Evolutionary conservation across 2,888 invertebrate species (phyloP).

Genomic region (Drosophila meridionalis): DNA sequence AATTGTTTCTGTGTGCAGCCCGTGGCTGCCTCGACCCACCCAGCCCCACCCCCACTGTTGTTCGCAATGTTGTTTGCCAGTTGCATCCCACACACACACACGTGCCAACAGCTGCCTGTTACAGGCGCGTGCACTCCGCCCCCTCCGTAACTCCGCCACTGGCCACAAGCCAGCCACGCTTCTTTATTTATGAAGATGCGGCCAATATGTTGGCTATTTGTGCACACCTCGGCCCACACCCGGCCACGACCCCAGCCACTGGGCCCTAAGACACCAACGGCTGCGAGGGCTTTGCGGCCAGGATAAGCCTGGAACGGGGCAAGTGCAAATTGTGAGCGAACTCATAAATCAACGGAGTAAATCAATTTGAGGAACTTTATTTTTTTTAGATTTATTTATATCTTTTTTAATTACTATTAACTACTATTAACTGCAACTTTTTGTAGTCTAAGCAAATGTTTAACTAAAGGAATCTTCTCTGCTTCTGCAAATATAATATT

Average conservation of each 20-base stretch:
- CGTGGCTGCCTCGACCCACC: neutral
- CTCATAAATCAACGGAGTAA: neutral
- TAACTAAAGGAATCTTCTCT: neutral
- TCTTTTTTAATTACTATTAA: too few species aligned
- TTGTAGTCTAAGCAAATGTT: neutral
- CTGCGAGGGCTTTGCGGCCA: slow-evolving; percentile 15
- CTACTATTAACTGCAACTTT: neutral
- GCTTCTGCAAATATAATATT: neutral
- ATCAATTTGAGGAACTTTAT: neutral
- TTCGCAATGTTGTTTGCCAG: slow-evolving; percentile 25
- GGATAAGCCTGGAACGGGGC: slow-evolving; percentile 19
- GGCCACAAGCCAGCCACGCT: slow-evolving; percentile 47
- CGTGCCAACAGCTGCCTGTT: slow-evolving; percentile 44
- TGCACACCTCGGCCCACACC: slow-evolving; percentile 41
- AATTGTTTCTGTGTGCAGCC: slow-evolving; percentile 73
- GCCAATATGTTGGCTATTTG: slow-evolving; percentile 77
- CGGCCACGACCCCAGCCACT: neutral
- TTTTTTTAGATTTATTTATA: too few species aligned
- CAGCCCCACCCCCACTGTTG: slow-evolving; percentile 2
- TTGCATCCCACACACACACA: slow-evolving; percentile 1
- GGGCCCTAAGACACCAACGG: neutral
- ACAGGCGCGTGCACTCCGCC: slow-evolving; percentile 34
- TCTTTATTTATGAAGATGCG: slow-evolving; percentile 76
- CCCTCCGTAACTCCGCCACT: neutral
- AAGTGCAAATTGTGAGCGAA: slow-evolving; percentile 4